Conservation (phyloP, 2,888 invertebrate genomes). For the Rhodophaea formosa region DNA sequence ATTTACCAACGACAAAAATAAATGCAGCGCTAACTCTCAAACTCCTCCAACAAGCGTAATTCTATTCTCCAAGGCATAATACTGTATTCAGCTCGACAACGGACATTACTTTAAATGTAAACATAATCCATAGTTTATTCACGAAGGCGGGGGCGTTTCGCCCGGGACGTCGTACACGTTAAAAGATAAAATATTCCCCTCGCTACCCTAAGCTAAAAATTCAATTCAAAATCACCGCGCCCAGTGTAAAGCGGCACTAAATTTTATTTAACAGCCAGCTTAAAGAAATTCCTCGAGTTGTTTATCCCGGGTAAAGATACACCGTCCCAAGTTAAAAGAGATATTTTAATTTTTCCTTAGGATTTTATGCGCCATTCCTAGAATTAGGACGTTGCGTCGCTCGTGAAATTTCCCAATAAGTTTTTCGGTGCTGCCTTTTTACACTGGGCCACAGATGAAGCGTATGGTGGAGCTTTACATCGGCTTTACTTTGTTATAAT, state of each 20-base stretch:
- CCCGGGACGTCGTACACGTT: background rate
- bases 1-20: background rate
- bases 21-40: background rate
- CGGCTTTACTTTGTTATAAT: background rate
- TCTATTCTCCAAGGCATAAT: conserved; percentile 8
- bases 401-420: conserved; percentile 21
- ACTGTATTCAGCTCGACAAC: conserved; percentile 1
- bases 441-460: background rate
- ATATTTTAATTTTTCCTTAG: conserved; percentile 12
- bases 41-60: background rate
- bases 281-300: conserved; percentile 48
- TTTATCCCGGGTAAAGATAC: conserved; percentile 49
- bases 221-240: conserved; percentile 46
- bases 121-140: conserved; percentile 18
- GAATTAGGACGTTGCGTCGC: conserved; percentile 3
- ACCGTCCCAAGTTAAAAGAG: conserved; percentile 36
- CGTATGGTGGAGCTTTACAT: conserved; percentile 1
- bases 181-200: conserved; percentile 25
- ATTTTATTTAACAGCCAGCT: conserved; percentile 53
- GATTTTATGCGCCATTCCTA: conserved; percentile 13
- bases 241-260: conserved; percentile 43
- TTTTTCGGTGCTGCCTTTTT: conserved; percentile 4
- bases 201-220: conserved; percentile 39
- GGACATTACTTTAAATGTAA: conserved; percentile 14
- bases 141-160: background rate